A percentile compares a stretch with the other conserved stretches of the same genome.
Evolutionary conservation across 2,797 vertebrate genomes (phyloP).

Genomic region (Oceanodroma leucorhoa): DNA sequence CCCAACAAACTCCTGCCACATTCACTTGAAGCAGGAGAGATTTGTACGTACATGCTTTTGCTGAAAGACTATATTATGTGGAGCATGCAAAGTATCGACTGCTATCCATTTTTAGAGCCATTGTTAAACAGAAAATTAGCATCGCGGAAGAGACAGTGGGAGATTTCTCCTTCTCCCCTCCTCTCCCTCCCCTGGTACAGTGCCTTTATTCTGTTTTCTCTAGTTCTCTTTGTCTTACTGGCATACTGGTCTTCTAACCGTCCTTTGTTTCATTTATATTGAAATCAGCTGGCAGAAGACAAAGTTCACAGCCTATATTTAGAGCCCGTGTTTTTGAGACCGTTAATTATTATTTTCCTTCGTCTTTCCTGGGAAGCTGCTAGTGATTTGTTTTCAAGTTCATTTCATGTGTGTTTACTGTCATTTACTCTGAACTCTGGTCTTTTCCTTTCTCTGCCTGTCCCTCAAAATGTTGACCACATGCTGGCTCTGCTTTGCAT

Average conservation of each 20-base stretch:
- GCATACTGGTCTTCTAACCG: not conserved
- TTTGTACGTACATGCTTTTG: conserved; percentile 15
- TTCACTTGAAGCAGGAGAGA: conserved; percentile 30
- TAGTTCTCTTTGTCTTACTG: conserved; percentile 44
- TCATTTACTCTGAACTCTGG: conserved; percentile 42
- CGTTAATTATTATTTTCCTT: conserved; percentile 31
- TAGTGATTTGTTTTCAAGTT: conserved; percentile 58
- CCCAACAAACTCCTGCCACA: conserved; percentile 11
- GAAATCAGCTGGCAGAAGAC: conserved; percentile 35
- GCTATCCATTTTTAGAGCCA: conserved; percentile 46
- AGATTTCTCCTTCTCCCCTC: conserved; percentile 23
- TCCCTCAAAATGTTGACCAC: conserved; percentile 47
- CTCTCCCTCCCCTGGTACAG: conserved; percentile 27
- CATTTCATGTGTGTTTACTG: conserved; percentile 47
- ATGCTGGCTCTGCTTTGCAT: conserved; percentile 56
- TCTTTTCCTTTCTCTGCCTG: conserved; percentile 50
- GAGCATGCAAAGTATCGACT: conserved; percentile 18
- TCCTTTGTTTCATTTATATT: conserved; percentile 50
- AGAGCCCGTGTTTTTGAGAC: not conserved
- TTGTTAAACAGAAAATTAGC: conserved; percentile 42
- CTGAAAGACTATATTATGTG: conserved; percentile 35
- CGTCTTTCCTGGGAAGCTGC: not conserved
- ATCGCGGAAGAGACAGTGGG: not conserved
- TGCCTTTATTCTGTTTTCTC: conserved; percentile 32
- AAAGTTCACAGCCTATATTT: conserved; percentile 45